Evolutionary conservation across 2,888 invertebrate genomes (phyloP).

Genomic region (Rhopalosiphum nymphaeae): DNA sequence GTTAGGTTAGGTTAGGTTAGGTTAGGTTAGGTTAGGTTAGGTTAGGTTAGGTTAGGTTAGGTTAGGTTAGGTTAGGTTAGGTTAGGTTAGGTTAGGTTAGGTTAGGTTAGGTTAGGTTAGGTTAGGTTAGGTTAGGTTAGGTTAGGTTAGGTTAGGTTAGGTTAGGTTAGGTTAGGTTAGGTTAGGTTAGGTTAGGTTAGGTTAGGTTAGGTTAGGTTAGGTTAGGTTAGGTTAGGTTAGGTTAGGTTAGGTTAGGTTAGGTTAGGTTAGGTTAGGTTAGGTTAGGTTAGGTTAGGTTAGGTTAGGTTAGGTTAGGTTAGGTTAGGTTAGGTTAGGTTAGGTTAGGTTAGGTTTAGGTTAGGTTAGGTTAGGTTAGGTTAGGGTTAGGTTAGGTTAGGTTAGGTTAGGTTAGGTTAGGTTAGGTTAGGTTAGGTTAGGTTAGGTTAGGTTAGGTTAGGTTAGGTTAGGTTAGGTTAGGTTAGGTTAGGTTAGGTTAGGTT

Average conservation of each 20-base stretch:
- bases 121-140: conserved; percentile 11
- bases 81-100: conserved; percentile 51
- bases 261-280: conserved; percentile 66
- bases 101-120: conserved; percentile 11
- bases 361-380: too few relatives aligned
- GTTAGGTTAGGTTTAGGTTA: conserved; percentile 11
- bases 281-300: conserved; percentile 11
- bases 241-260: conserved; percentile 31
- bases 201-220: conserved; percentile 58
- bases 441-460: too few relatives aligned
- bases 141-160: conserved; percentile 11
- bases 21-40: conserved; percentile 49
- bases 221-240: conserved; percentile 65
- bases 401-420: too few relatives aligned
- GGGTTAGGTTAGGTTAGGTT: too few relatives aligned
- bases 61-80: conserved; percentile 58
- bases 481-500: too few relatives aligned
- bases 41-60: conserved; percentile 59
- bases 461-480: too few relatives aligned
- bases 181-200: conserved; percentile 11
- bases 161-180: conserved; percentile 11
- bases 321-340: conserved; percentile 11
- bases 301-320: conserved; percentile 11
- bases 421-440: too few relatives aligned
- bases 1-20: conserved; percentile 44